Conservation (phyloP, 2,113 vertebrate genomes). For the Cynopterus brachyotis region DNA sequence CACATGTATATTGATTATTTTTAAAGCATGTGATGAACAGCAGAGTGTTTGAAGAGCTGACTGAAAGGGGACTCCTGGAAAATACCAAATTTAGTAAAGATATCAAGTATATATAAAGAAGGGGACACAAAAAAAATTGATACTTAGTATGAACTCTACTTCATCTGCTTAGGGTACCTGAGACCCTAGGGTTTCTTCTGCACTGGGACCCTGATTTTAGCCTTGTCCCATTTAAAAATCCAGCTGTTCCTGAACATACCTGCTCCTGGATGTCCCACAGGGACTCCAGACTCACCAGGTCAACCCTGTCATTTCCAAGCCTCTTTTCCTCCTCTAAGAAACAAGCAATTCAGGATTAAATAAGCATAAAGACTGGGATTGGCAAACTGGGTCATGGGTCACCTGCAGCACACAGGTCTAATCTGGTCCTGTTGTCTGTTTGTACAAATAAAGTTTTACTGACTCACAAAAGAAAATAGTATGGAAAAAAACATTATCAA, state of each 20-base stretch:
- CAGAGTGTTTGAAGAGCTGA: slow-evolving; percentile 78
- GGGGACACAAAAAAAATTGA: slow-evolving; percentile 74
- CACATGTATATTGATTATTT: slow-evolving; percentile 84
- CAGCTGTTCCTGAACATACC: neutral
- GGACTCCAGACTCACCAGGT: neutral
- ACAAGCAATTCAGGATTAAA: neutral
- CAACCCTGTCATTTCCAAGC: neutral
- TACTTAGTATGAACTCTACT: slow-evolving; percentile 54
- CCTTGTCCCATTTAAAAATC: neutral
- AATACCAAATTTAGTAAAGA: slow-evolving; percentile 73
- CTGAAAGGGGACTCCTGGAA: slow-evolving; percentile 81
- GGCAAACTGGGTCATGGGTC: neutral
- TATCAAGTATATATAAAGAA: slow-evolving; percentile 63
- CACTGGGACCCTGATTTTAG: neutral
- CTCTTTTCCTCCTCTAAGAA: neutral
- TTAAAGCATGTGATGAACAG: slow-evolving; percentile 70
- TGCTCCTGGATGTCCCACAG: neutral
- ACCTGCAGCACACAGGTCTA: neutral
- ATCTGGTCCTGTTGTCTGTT: neutral
- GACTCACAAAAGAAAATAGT: neutral
- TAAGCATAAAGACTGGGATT: too few relatives aligned
- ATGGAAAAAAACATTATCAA: slow-evolving; percentile 73
- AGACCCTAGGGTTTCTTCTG: neutral
- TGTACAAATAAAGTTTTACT: neutral
- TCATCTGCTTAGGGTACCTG: neutral